These are phyloP conservation scores for Monodelphis domestica DNA, from an alignment of 2,797 vertebrate genomes.

Conservation along the genomic window DNA sequence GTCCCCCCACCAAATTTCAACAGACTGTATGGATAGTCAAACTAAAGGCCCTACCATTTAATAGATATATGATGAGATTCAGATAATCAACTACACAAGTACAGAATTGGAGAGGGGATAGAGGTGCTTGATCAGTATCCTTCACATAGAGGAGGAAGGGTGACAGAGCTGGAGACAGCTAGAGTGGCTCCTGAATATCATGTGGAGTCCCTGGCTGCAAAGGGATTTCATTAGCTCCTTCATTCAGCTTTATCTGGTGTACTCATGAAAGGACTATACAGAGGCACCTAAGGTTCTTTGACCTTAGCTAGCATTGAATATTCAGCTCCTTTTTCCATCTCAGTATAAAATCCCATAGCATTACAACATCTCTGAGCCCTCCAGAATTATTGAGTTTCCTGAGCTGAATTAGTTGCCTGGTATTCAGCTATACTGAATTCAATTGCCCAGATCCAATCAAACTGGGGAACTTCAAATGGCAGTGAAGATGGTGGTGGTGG, in stretches of 20 bases:
- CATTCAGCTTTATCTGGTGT: not conserved
- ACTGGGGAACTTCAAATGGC: not conserved
- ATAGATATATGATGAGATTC: not conserved
- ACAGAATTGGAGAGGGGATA: not conserved
- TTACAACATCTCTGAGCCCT: not conserved
- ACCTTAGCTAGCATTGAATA: not conserved
- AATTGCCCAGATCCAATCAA: not conserved
- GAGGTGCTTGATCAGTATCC: not conserved
- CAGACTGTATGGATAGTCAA: not conserved
- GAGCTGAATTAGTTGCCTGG: not conserved
- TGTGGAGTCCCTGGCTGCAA: not conserved
- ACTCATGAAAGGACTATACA: not conserved
- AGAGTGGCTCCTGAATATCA: not conserved
- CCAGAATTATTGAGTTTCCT: not conserved
- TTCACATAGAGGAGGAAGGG: not conserved
- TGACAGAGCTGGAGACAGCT: not conserved
- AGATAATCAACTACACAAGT: not conserved
- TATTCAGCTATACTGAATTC: not conserved
- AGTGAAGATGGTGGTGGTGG: too few relatives aligned
- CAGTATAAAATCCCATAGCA: not conserved
- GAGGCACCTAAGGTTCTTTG: not conserved
- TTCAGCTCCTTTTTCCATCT: not conserved
- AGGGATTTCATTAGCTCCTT: not conserved
- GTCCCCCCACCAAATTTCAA: not conserved
- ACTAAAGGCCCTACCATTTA: not conserved